Evolutionary conservation across 2,888 invertebrate species (phyloP).

Genomic region (Papilio elwesi): DNA sequence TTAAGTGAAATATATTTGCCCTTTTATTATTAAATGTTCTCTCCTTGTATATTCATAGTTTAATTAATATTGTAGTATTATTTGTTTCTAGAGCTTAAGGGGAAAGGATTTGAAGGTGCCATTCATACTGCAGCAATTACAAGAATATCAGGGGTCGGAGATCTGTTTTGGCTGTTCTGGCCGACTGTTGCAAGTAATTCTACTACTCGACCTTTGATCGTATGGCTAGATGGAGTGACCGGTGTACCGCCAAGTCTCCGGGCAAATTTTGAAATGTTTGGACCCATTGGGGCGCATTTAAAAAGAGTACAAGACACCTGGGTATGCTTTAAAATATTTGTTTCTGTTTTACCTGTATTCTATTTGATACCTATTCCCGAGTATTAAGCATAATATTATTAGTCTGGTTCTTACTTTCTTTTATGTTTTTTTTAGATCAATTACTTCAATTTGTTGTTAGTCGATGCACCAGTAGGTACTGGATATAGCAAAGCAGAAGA

Average conservation of each 20-base stretch:
- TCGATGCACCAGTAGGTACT: constrained; percentile 95
- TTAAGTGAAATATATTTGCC: neutral
- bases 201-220: constrained; percentile 86
- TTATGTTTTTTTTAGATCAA: constrained; percentile 79
- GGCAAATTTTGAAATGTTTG: constrained; percentile 94
- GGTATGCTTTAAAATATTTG: constrained; percentile 74
- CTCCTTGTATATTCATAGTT: neutral
- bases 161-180: constrained; percentile 95
- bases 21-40: neutral
- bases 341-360: constrained; percentile 10
- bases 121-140: constrained; percentile 90
- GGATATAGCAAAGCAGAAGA: constrained; percentile 89
- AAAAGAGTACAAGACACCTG: constrained; percentile 88
- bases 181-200: constrained; percentile 84
- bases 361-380: too few relatives aligned
- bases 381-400: too few relatives aligned
- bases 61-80: neutral
- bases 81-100: constrained; percentile 59
- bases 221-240: constrained; percentile 96
- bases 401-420: too few relatives aligned
- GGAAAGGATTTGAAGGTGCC: constrained; percentile 80
- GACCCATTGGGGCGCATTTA: constrained; percentile 88
- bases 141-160: constrained; percentile 87
- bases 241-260: constrained; percentile 90
- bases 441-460: constrained; percentile 91